phyloP scores from a whole-genome alignment of 1,140 invertebrate species.

The Euglossa dilemma region DNA sequence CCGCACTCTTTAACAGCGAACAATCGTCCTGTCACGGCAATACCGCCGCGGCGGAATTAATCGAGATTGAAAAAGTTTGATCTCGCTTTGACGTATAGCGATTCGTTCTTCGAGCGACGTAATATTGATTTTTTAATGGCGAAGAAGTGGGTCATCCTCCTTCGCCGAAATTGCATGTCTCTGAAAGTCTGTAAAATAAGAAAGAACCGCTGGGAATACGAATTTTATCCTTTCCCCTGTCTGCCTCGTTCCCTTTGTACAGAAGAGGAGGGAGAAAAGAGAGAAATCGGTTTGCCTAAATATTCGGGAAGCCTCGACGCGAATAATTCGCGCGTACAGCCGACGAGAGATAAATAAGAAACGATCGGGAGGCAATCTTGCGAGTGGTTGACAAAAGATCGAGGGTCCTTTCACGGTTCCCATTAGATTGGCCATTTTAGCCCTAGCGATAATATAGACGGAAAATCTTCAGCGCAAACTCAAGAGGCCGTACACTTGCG shows the following conservation, averaged over 20 bases:
- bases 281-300: neutral
- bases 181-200: neutral
- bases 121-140: slow-evolving; percentile 67
- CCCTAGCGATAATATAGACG: slow-evolving; percentile 55
- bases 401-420: slow-evolving; percentile 15
- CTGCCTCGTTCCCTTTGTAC: no score
- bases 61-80: slow-evolving; percentile 72
- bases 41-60: slow-evolving; percentile 65
- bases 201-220: no score
- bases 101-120: slow-evolving; percentile 59
- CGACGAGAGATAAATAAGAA: neutral
- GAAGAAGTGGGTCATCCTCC: slow-evolving; percentile 66
- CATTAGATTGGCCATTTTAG: slow-evolving; percentile 60
- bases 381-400: neutral
- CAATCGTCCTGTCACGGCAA: slow-evolving; percentile 70
- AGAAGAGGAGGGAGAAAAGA: no score
- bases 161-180: slow-evolving; percentile 40
- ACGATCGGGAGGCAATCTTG: neutral
- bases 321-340: no score
- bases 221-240: neutral
- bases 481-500: slow-evolving; percentile 67
- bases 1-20: slow-evolving; percentile 68
- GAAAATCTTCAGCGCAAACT: slow-evolving; percentile 66
- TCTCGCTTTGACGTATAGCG: slow-evolving; percentile 66
- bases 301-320: neutral